A percentile compares a stretch with the other conserved stretches of the same genome.
Evolutionary conservation across 2,888 invertebrate species (phyloP).

Genomic region (Nowickia ferox): DNA sequence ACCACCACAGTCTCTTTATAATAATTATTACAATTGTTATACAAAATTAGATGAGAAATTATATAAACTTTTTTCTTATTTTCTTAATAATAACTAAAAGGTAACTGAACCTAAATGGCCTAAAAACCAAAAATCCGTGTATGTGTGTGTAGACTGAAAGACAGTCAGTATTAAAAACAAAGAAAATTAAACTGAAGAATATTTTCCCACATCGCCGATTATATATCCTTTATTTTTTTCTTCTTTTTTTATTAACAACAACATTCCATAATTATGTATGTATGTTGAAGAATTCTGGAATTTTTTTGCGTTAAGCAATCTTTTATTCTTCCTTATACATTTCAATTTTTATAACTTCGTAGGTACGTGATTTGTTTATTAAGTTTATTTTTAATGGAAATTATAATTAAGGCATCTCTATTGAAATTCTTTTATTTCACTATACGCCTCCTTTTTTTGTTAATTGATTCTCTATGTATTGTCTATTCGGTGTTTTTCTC

Average conservation of each 20-base stretch:
- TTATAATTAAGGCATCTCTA: conserved; percentile 62
- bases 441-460: conserved; percentile 62
- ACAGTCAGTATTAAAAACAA: conserved; percentile 48
- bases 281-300: background rate
- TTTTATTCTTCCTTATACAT: background rate
- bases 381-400: conserved; percentile 40
- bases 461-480: conserved; percentile 35
- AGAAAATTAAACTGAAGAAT: conserved; percentile 54
- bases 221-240: conserved; percentile 49
- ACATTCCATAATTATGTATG: conserved; percentile 14
- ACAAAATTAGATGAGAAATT: background rate
- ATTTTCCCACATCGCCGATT: conserved; percentile 27
- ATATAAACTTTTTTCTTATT: conserved; percentile 18
- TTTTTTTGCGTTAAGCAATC: background rate
- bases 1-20: conserved; percentile 17
- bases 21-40: conserved; percentile 41
- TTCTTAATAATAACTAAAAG: conserved; percentile 46
- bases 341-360: conserved; percentile 30
- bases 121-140: conserved; percentile 51
- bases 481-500: conserved; percentile 46
- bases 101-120: conserved; percentile 70
- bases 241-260: conserved; percentile 31
- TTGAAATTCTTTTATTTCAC: conserved; percentile 27
- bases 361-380: conserved; percentile 68
- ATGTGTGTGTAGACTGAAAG: conserved; percentile 22